phyloP scores from a whole-genome alignment of 2,113 vertebrate genomes.

The Platichthys stellatus region DNA sequence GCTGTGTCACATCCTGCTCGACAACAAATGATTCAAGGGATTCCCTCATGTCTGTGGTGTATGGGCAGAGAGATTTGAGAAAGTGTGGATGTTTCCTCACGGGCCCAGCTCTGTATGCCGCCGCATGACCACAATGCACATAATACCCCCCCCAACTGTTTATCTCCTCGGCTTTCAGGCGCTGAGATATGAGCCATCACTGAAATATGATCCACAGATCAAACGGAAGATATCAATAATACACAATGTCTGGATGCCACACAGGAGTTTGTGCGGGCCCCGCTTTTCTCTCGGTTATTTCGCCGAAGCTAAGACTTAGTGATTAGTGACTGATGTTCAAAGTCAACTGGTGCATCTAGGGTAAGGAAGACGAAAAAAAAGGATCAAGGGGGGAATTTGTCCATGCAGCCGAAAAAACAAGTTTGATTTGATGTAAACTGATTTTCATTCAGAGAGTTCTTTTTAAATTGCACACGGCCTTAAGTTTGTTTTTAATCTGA shows the following conservation, averaged over 20 bases:
- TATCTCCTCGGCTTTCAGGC: slow-evolving; percentile 55
- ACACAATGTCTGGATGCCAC: slow-evolving; percentile 20
- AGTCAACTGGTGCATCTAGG: slow-evolving; percentile 42
- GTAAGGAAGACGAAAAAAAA: slow-evolving; percentile 37
- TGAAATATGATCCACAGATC: slow-evolving; percentile 62
- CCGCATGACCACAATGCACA: slow-evolving; percentile 17
- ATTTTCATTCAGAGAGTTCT: slow-evolving; percentile 51
- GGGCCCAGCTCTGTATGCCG: slow-evolving; percentile 20
- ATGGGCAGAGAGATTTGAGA: not conserved
- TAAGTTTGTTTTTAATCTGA: slow-evolving; percentile 66
- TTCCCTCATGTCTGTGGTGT: not conserved
- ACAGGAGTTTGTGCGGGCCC: slow-evolving; percentile 36
- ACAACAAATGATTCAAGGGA: not conserved
- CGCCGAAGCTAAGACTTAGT: slow-evolving; percentile 44
- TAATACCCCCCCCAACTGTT: slow-evolving; percentile 20
- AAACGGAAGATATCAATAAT: slow-evolving; percentile 39
- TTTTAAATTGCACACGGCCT: slow-evolving; percentile 37
- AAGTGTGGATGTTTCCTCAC: slow-evolving; percentile 14
- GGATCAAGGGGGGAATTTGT: slow-evolving; percentile 39
- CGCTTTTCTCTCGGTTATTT: slow-evolving; percentile 25
- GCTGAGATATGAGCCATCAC: slow-evolving; percentile 45
- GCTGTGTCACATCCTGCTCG: too few species aligned
- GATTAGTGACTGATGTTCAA: slow-evolving; percentile 57
- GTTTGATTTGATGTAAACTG: slow-evolving; percentile 52
- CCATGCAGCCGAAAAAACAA: slow-evolving; percentile 38